A percentile compares a stretch with the other conserved stretches of the same genome.
These are phyloP conservation scores for Diplolepis rosae DNA, from an alignment of 2,888 invertebrate species.

Conservation along the genomic window DNA sequence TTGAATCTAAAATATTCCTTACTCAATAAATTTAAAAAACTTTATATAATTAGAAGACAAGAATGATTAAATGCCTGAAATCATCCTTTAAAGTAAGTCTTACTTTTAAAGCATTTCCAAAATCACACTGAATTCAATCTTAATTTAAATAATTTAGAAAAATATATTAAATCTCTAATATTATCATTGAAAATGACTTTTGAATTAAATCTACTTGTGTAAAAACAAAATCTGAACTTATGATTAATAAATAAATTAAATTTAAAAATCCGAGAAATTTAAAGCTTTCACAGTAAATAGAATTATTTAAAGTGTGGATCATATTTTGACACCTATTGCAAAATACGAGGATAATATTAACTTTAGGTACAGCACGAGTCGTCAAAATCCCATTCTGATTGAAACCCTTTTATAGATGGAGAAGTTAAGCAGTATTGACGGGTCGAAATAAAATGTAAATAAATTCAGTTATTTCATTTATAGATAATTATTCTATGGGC, in stretches of 20 bases:
- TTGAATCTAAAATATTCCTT: neutral
- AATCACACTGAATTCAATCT: neutral
- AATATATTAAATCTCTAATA: neutral
- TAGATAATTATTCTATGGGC: conserved; percentile 35
- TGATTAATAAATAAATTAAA: neutral
- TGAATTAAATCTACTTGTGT: neutral
- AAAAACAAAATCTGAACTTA: neutral
- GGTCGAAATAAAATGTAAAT: conserved; percentile 7
- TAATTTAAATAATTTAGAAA: neutral
- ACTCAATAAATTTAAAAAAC: neutral
- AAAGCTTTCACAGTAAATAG: neutral
- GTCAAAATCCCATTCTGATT: neutral
- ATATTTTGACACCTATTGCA: neutral
- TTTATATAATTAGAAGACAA: neutral
- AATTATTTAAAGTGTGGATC: neutral
- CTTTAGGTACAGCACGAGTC: neutral
- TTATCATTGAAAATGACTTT: neutral
- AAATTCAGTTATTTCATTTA: neutral
- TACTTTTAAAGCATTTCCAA: neutral
- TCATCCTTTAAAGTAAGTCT: neutral
- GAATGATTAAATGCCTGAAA: neutral
- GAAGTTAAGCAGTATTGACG: neutral
- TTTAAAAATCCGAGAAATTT: neutral
- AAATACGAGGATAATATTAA: neutral
- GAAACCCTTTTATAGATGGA: neutral